Base-by-base conservation (phyloP, 2,113 vertebrate species). In the Carollia perspicillata region DNA sequence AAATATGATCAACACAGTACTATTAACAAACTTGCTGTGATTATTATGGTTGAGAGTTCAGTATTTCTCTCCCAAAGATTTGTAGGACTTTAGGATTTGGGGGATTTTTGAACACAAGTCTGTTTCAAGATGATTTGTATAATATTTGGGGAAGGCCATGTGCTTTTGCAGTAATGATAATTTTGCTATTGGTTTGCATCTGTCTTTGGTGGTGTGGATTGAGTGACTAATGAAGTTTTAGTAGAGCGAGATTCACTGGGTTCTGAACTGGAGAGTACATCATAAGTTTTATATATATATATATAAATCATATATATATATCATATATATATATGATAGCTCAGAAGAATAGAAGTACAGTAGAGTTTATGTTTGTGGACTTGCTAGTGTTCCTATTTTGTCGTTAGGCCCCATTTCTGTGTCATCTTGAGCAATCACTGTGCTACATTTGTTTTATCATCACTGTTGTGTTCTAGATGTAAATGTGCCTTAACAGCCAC, bases 1-100 rank as follows among this genome's bases (percentile, higher is more conserved):
- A 90, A 83, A 93, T 86, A 8, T 84, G 85, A 86, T 85, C 42
- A 91, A 84, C 94, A 84, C 3, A 84, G 35, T 90, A 53, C 49
- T 88, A n/a, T 93, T 84, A 87, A 55, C 81, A 60, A 77, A 33
- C 51, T 83, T 85, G 13, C 77, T 84, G 26, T 81, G 37, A 72
- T 60, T 78, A 2, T 28, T 93, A 79, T 9, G 13, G 44, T 84
- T 23, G 33, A 40, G 22, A 22, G 14, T 65, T 91, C 13, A 88
- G 17, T 47, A 87, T 68, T 90, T 84, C 51, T 93, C 42, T 91
- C 49, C 58, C 63, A 90, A 87, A 77, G 33, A 37, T 84, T 58
- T 51, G 65, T 74, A 33, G 9, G 40, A 58, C 6, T 33, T 51
- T 40, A 89, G 58, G 30, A 40, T 49, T 69, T 69, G 66, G 33